phyloP scores from a whole-genome alignment of 2,888 invertebrate species.

The Pristionchus exspectatus region DNA sequence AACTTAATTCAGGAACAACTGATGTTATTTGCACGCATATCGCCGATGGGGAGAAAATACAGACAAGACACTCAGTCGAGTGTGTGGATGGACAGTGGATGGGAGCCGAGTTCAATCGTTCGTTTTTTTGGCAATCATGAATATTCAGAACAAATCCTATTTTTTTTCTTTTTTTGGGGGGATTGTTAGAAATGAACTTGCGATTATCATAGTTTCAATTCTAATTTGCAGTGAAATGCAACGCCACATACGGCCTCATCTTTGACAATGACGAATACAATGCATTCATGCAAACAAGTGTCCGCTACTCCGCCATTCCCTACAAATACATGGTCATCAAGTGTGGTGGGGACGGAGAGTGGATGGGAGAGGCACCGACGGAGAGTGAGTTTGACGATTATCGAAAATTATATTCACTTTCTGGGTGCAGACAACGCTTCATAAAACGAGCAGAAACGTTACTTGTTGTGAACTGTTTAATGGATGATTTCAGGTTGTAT shows the following conservation, averaged over 20 bases:
- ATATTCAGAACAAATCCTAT: no score
- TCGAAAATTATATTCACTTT: background rate
- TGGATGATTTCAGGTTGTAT: background rate
- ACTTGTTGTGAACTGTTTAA: no score
- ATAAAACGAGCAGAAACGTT: no score
- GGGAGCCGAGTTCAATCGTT: background rate
- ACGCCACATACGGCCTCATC: background rate
- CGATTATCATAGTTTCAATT: no score
- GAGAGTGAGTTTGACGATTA: background rate
- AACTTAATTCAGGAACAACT: background rate
- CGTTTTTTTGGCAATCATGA: background rate
- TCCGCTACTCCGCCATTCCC: background rate
- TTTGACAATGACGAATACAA: background rate
- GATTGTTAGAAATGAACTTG: no score
- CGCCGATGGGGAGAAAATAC: background rate
- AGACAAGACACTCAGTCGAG: background rate
- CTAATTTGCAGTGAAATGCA: slow-evolving; percentile 7
- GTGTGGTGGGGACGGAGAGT: slow-evolving; percentile 12
- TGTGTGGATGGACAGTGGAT: slow-evolving; percentile 9
- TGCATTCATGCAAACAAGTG: background rate
- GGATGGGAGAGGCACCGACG: slow-evolving; percentile 11
- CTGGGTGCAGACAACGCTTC: no score
- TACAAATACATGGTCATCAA: background rate
- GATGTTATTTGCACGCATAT: background rate
- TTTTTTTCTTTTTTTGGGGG: no score